Evolutionary conservation across 2,888 invertebrate species (phyloP), one percentile per base, ranked within the genome.

Genomic region (Dicroscelio sp.): DNA sequence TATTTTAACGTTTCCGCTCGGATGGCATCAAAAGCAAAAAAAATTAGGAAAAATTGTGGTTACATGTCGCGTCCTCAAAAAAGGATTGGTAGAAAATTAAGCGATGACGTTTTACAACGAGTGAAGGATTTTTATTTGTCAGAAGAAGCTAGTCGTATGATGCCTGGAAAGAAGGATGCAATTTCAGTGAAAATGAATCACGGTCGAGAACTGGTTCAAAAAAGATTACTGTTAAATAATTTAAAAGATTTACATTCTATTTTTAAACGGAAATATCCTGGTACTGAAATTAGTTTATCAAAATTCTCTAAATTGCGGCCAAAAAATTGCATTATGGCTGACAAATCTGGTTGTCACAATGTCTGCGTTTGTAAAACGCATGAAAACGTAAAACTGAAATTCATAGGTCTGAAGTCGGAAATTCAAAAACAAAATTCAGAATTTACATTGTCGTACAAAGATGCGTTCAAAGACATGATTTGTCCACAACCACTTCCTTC

Each of bases 331-430:
- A 82, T 82, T 67, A 31, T 55, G 23, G 76, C 67, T 17, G 76
- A 55, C 60, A 78, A 60, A 60, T 8, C 6, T 38, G 38, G 38
- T 8, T 38, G 38, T 12, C 38, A 38, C 12, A 38, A 38, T 12
- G 38, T 38, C 12, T 38, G 38, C 38, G 38, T 38, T 38, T 38
- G 38, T 12, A 38, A 38, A 12, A 23, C 55, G n/a, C 38, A 38
- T 38, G 8, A 80, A 65, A 83, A 83, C 38, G 17, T 83, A 10
- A 83, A 71, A n/a, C 35, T 84, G 23, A 84, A 75, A 38, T 84
- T 84, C 48, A 3, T 43, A 30, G 25, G 84, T 14, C n/a, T 84
- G 30, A 63, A 84, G 75, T 30, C 65, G 1, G 67, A 85, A 31
- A 43, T 52, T 33, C 31, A 76, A 2, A 63, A 85, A 30, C 25